Evolutionary conservation across 2,797 vertebrate genomes (phyloP), one percentile per base, ranked within the genome.

Genomic region (Sebastes trivittatus): DNA sequence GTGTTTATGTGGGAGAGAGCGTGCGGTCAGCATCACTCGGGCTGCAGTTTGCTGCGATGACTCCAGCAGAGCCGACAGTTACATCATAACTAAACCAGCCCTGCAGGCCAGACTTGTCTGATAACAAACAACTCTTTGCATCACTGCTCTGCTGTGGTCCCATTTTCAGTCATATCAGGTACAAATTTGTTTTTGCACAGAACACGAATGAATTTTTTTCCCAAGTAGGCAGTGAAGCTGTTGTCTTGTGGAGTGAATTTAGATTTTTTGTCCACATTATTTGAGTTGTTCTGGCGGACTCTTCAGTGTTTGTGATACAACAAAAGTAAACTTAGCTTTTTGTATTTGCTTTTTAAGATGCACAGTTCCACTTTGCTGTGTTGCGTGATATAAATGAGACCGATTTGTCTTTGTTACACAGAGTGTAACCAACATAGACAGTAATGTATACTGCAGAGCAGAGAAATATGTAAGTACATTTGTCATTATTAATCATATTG

Each of bases 1-100:
- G 5, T 38, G 49, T 29, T 54, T 70, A 56, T 82, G n/a, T 81
- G 60, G 74, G 62, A 55, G 18, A 23, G 59, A 36, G 61, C 13
- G 11, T 60, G 75, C 1, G 74, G 83, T 89, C 86, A 75, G 83
- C 80, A 72, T 84, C 75, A 60, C 69, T 65, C 60, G 59, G 66
- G 73, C 77, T 49, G 55, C 67, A 75, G 30, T 86, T 66, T 32
- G 62, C 36, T 60, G 30, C 29, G 70, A 82, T 76, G 78, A 72
- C 27, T 80, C 14, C 63, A 77, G 78, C 56, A 30, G 68, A 18
- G 75, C 58, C 4, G 27, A 79, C 54, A 11, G 67, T 85, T 83
- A 30, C 73, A 9, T 88, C 78, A 83, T 32, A 46, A 22, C 7
- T 36, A 58, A 73, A 66, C 46, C 23, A 38, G 20, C 36, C 56